Percentiles rank a stretch among this genome's conserved stretches.
Conservation (phyloP, 2,888 invertebrate species). For the Gari tellinella region DNA sequence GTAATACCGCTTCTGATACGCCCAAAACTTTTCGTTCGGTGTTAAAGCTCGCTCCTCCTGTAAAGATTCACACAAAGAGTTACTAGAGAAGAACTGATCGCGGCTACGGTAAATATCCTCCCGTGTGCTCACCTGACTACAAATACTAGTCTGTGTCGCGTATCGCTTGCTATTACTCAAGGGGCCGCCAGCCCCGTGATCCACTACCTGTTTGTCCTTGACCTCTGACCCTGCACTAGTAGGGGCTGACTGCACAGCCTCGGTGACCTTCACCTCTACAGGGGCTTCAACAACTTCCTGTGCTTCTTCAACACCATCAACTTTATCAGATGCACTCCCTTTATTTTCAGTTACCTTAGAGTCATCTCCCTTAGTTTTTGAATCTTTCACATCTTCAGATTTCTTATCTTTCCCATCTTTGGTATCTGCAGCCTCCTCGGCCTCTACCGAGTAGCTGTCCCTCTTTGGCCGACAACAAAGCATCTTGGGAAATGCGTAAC, state of each 20-base stretch:
- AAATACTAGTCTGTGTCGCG: slow-evolving; percentile 37
- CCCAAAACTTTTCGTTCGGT: slow-evolving; percentile 44
- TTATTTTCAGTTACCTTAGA: not conserved
- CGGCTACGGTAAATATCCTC: slow-evolving; percentile 48
- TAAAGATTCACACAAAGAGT: slow-evolving; percentile 39
- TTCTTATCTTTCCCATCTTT: not conserved
- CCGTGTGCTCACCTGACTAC: slow-evolving; percentile 33
- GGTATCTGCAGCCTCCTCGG: slow-evolving; percentile 20
- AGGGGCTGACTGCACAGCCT: slow-evolving; percentile 28
- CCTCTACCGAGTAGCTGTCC: slow-evolving; percentile 35
- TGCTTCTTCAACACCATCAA: not conserved
- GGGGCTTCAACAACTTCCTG: slow-evolving; percentile 21
- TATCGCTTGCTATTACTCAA: not conserved
- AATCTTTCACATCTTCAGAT: not conserved
- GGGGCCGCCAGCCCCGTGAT: slow-evolving; percentile 12
- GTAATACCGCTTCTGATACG: slow-evolving; percentile 25
- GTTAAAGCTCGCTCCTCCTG: slow-evolving; percentile 38
- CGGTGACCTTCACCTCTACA: slow-evolving; percentile 34
- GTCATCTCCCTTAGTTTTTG: too few relatives aligned
- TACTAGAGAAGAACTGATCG: slow-evolving; percentile 46
- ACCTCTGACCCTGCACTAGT: slow-evolving; percentile 27
- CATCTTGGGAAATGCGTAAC: slow-evolving; percentile 30
- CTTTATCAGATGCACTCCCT: not conserved
- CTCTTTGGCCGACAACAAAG: slow-evolving; percentile 41
- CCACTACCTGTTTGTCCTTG: slow-evolving; percentile 14